These are phyloP conservation scores for Loxodonta africana DNA, from an alignment of 2,113 vertebrate species.

Conservation along the genomic window DNA sequence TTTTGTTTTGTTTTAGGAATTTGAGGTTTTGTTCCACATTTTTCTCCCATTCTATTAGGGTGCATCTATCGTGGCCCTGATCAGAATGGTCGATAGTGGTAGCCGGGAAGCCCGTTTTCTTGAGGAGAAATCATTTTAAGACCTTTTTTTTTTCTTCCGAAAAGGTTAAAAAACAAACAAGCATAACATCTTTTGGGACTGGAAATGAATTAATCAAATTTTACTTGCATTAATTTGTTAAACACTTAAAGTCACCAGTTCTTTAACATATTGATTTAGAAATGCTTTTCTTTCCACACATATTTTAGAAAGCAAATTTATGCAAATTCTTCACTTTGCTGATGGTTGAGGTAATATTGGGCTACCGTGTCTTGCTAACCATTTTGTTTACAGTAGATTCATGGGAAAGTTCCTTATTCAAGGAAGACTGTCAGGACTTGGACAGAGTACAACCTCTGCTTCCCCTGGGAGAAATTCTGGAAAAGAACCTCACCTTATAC, in stretches of 20 bases:
- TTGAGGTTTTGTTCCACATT: background rate
- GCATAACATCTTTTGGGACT: background rate
- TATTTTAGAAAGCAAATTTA: background rate
- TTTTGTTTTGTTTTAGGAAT: background rate
- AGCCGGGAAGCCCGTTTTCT: background rate
- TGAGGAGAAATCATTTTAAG: conserved; percentile 7
- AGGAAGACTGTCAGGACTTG: background rate
- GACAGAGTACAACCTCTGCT: background rate
- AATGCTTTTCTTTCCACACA: background rate
- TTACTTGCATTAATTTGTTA: conserved; percentile 24
- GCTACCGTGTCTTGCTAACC: background rate
- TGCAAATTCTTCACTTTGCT: background rate
- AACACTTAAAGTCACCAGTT: background rate
- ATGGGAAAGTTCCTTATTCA: background rate
- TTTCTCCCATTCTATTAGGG: background rate
- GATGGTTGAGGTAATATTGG: background rate
- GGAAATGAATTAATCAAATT: background rate
- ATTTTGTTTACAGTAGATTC: background rate
- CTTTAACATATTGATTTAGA: conserved; percentile 1
- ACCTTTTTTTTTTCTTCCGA: background rate
- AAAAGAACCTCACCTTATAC: background rate
- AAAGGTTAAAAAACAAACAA: background rate
- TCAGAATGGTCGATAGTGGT: too few species aligned
- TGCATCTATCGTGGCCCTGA: too few species aligned
- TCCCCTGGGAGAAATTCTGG: background rate